Base-by-base conservation (phyloP, 2,888 invertebrate genomes). In the Cheilosia variabilis region DNA sequence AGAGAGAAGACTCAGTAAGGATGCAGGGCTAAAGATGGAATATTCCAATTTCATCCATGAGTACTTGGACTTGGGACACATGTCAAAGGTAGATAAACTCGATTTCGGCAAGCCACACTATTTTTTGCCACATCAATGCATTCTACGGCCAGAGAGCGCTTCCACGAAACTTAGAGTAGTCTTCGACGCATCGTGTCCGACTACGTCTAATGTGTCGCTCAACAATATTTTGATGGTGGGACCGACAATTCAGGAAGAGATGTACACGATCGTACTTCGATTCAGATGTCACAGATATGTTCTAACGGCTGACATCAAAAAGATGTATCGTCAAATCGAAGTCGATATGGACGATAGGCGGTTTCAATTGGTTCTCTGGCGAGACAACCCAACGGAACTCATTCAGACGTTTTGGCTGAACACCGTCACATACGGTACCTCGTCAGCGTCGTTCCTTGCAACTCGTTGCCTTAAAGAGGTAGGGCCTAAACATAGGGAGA, bases 281-380 rank as follows among this genome's bases (percentile, higher is more conserved):
- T 53, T 53, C 15, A 53, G 52, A 27, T 13, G 52, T 90, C 90
- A 0, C 87, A 34, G 34, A 3, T 19, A 57, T 3, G 34, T 57
- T 27, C 27, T 27, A 27, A 27, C 27, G 27, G 27, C 27, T 27
- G 27, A 27, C 27, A 27, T 27, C 27, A 27, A 27, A 27, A 27
- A 27, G 4, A 27, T 27, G 27, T 27, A 27, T 27, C 27, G 27
- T 27, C 27, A 34, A 37, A 57, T 34, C 17, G 17, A 17, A 57
- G 6, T 58, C 10, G 9, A 17, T 41, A 41, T 13, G 2, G 41
- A 10, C 0, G 41, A 41, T 41, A 41, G 41, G 4, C 0, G 41
- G 9, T 41, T 41, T 41, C 9, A 41, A 13, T 41, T 41, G 1
- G 41, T 41, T 13, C 41, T 41, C 10, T 41, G 41, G 41, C 10